A percentile compares a stretch with the other conserved stretches of the same genome.
phyloP scores from a whole-genome alignment of 2,888 invertebrate species.

The Aphelenchoides bicaudatus region DNA sequence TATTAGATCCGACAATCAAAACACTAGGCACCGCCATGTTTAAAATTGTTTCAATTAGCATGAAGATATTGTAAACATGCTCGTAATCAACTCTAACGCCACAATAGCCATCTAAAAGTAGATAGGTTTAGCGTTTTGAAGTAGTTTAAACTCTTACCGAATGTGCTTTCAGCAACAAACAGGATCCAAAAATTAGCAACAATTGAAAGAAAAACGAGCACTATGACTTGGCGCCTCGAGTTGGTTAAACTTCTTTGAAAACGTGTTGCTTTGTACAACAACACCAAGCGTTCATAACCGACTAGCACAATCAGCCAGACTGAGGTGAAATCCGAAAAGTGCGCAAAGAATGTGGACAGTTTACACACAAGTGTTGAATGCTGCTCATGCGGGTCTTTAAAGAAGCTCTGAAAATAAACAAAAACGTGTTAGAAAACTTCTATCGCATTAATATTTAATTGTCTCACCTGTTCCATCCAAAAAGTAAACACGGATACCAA shows the following conservation, averaged over 20 bases:
- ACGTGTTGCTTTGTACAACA: slow-evolving; percentile 42
- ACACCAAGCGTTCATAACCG: slow-evolving; percentile 48
- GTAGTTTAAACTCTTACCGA: too few species aligned
- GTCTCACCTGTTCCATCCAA: slow-evolving; percentile 53
- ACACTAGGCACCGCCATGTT: slow-evolving; percentile 50
- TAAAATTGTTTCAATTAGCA: slow-evolving; percentile 40
- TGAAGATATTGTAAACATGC: slow-evolving; percentile 40
- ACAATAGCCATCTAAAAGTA: slow-evolving; percentile 48
- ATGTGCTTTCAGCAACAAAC: slow-evolving; percentile 47
- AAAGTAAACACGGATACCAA: slow-evolving; percentile 50
- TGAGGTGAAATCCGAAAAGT: slow-evolving; percentile 52
- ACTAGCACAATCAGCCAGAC: slow-evolving; percentile 57
- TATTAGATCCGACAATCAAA: slow-evolving; percentile 49
- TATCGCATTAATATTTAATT: background rate
- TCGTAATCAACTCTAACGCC: slow-evolving; percentile 48
- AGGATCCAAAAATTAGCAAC: slow-evolving; percentile 55
- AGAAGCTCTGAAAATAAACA: slow-evolving; percentile 29
- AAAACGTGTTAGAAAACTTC: background rate
- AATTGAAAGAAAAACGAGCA: slow-evolving; percentile 41
- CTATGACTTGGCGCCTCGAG: slow-evolving; percentile 42
- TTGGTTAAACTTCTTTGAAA: slow-evolving; percentile 33
- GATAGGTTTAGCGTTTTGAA: too few species aligned
- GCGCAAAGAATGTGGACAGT: slow-evolving; percentile 39
- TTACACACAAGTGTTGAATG: slow-evolving; percentile 35
- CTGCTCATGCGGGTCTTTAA: slow-evolving; percentile 26